Evolutionary conservation across 2,113 vertebrate species (phyloP), one percentile per base, ranked within the genome.

Genomic region (Scolopax mira): DNA sequence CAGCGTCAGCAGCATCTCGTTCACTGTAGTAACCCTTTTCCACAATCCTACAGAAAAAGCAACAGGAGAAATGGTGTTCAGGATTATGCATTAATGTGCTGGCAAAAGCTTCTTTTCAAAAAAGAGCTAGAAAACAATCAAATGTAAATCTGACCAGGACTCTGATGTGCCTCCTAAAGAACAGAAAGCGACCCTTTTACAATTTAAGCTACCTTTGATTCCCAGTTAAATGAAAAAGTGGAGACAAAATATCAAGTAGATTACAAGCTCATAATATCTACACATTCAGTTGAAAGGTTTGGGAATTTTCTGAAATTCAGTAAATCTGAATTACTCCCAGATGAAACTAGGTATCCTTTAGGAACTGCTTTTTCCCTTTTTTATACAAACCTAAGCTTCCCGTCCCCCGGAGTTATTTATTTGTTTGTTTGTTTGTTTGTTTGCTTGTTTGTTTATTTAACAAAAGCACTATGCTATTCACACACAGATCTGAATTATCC

Each of bases 11-110:
- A 69, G 98, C 99, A 69, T 99, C 99, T 67, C 98, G 97, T 69
- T 99, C 99, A 85, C 98, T 99, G 58, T 99, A 99, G 92, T 99
- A 99, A 12, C 98, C 98, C 44, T 99, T 99, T 94, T 99, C 99
- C 93, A 99, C 99, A 97, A 99, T 99, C 97, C 99, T 99, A 84
- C 44, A 97, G 93, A 96, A 73, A 85, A 94, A 87, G 24, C n/a
- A 93, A 58, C 15, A 95, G 23, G 55, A 70, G 70, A 54, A 42
- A 82, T 7, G 18, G 19, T 61, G 39, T 74, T 97, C 84, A 86
- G 57, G 54, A 35, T 81, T 67, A 70, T 35, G 16, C 11, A 78
- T 62, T 90, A 71, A 71, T 9, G 5, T 57, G 24, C 57, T 48
- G 21, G 14, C 13, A 88, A 83, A 89, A 44, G 5, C 5, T 72